A percentile compares a stretch with the other conserved stretches of the same genome.
Conservation (phyloP, 2,797 vertebrate species). For the Danio tinwini region DNA sequence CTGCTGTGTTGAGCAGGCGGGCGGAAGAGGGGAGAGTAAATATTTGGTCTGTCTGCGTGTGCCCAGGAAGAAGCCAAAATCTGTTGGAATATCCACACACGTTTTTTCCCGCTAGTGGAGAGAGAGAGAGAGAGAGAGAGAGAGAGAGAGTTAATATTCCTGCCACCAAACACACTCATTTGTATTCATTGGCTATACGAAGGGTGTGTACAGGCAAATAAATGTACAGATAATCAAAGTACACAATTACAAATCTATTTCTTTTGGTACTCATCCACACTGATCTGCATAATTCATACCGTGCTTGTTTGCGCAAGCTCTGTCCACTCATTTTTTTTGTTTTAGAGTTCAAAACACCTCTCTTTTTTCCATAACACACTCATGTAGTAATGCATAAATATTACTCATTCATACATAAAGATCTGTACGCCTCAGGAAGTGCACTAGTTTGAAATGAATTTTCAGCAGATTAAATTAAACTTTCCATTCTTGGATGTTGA, state of each 20-base stretch:
- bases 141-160: slow-evolving; percentile 28
- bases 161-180: slow-evolving; percentile 59
- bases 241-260: slow-evolving; percentile 73
- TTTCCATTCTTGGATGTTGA: slow-evolving; percentile 20
- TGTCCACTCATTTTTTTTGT: background rate
- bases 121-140: slow-evolving; percentile 24
- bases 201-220: slow-evolving; percentile 71
- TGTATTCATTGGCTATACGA: slow-evolving; percentile 73
- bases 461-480: slow-evolving; percentile 26
- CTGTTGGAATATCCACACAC: slow-evolving; percentile 68
- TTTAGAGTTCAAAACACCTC: slow-evolving; percentile 23
- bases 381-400: slow-evolving; percentile 33
- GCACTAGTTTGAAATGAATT: slow-evolving; percentile 16
- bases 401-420: slow-evolving; percentile 39
- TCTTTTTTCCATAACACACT: background rate
- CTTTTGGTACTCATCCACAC: slow-evolving; percentile 28
- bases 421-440: slow-evolving; percentile 31
- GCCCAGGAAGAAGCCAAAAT: slow-evolving; percentile 68
- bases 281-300: slow-evolving; percentile 37
- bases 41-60: slow-evolving; percentile 75
- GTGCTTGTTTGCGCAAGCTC: slow-evolving; percentile 40
- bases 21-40: slow-evolving; percentile 67
- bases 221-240: slow-evolving; percentile 73
- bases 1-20: slow-evolving; percentile 63
- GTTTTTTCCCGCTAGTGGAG: slow-evolving; percentile 38